Conservation (phyloP, 2,888 invertebrate genomes). For the Herminia tarsipennalis region DNA sequence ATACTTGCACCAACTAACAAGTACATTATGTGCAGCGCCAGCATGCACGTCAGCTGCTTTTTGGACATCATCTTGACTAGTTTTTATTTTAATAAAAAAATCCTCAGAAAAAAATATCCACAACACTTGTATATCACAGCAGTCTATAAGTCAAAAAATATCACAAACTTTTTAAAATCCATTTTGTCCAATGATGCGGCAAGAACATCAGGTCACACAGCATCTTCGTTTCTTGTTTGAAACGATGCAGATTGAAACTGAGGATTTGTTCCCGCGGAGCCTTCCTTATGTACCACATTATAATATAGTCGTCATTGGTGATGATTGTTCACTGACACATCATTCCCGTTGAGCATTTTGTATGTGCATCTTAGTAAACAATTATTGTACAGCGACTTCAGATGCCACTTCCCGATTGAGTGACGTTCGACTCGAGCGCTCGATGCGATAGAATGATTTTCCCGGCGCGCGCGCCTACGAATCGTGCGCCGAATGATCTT, state of each 20-base stretch:
- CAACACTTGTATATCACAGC: slow-evolving; percentile 50
- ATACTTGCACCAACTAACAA: slow-evolving; percentile 93
- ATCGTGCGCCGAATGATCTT: slow-evolving; percentile 52
- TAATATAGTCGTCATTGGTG: slow-evolving; percentile 49
- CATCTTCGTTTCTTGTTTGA: slow-evolving; percentile 51
- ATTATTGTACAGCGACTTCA: slow-evolving; percentile 18
- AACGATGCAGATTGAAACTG: slow-evolving; percentile 50
- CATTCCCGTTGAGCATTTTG: slow-evolving; percentile 16
- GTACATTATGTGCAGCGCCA: slow-evolving; percentile 91
- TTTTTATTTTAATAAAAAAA: slow-evolving; percentile 42
- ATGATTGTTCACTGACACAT: slow-evolving; percentile 32
- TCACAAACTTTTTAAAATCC: slow-evolving; percentile 63
- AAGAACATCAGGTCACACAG: slow-evolving; percentile 51
- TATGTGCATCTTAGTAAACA: slow-evolving; percentile 23
- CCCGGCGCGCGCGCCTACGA: slow-evolving; percentile 72
- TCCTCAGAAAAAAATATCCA: slow-evolving; percentile 37
- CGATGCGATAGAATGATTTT: slow-evolving; percentile 74
- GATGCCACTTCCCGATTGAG: slow-evolving; percentile 67
- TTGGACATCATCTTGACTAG: slow-evolving; percentile 90
- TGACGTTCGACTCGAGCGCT: slow-evolving; percentile 72
- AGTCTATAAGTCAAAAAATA: slow-evolving; percentile 25
- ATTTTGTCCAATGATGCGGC: slow-evolving; percentile 55
- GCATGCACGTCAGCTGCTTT: slow-evolving; percentile 91
- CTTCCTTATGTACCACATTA: slow-evolving; percentile 60
- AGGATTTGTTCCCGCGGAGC: slow-evolving; percentile 40